These are phyloP conservation scores for Aphidius colemani DNA, from an alignment of 2,888 invertebrate species.

Conservation along the genomic window DNA sequence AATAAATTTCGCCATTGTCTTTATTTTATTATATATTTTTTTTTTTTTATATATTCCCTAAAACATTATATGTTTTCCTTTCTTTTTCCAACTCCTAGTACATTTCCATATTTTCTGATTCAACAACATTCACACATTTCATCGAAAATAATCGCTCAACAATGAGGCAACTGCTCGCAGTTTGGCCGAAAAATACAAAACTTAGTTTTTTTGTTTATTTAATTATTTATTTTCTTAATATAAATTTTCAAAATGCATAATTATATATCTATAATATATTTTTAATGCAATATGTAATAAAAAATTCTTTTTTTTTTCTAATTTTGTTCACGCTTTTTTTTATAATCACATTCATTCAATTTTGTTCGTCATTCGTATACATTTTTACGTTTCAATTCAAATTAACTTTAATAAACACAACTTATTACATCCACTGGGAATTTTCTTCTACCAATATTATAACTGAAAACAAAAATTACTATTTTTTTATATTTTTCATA, in stretches of 20 bases:
- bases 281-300: conserved; percentile 32
- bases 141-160: conserved; percentile 33
- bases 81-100: conserved; percentile 20
- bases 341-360: too few relatives aligned
- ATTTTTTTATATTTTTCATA: conserved; percentile 18
- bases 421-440: conserved; percentile 11
- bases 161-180: conserved; percentile 37
- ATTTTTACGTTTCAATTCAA: too few relatives aligned
- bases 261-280: conserved; percentile 24
- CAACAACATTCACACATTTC: conserved; percentile 25
- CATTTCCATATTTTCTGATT: conserved; percentile 28
- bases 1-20: too few relatives aligned
- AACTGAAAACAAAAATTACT: conserved; percentile 12
- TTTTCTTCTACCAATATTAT: neutral
- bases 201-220: conserved; percentile 17
- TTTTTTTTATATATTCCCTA: too few relatives aligned
- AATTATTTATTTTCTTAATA: conserved; percentile 28
- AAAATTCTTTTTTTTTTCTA: conserved; percentile 21
- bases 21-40: too few relatives aligned
- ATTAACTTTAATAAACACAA: conserved; percentile 32
- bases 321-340: too few relatives aligned
- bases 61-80: conserved; percentile 17
- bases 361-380: too few relatives aligned
- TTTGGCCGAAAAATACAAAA: conserved; percentile 37
- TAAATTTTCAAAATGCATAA: neutral